Base-by-base conservation (phyloP, 2,888 invertebrate species). In the Anarsia innoxiella region DNA sequence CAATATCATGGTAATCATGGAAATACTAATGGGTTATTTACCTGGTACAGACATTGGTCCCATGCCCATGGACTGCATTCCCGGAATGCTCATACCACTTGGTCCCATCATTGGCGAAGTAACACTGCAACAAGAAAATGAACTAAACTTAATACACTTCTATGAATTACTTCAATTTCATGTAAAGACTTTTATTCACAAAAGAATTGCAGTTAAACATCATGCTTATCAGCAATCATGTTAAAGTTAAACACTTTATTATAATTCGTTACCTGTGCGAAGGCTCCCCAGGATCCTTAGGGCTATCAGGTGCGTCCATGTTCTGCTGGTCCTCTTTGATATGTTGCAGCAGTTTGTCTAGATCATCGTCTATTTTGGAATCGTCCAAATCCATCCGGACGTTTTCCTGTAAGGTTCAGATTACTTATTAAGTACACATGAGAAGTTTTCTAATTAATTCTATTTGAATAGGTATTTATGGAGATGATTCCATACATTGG, bases 311-410 rank as follows among this genome's bases (percentile, higher is more conserved):
- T 0, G 93, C 92, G 53, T 95, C 95, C 90, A 94, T 91, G 59
- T 94, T 94, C 59, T 96, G 95, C 55, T 96, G 95, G 45, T 96
- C 97, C 61, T 96, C 96, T 65, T 96, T 97, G 50, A 97, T 97
- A 51, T 96, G 93, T 65, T 96, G 96, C 44, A 96, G 78, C 37
- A 97, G 86, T 68, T 97, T 93, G 56, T 95, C 96, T 19, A 96
- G 82, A 67, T 97, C 97, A 58, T 95, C 95, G 57, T 97, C 97
- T 36, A 97, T 95, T 80, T 96, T 94, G 12, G 94, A 92, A 57
- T 95, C 95, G 53, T 95, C 95, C 48, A 91, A 88, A 61, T 93
- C 92, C 89, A 91, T 91, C 45, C 91, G 80, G 1, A 88, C 89
- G 53, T 91, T 90, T 59, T 91, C 90, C 80, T 88, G n/a, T n/a